Evolutionary conservation across 2,797 vertebrate genomes (phyloP), one percentile per base, ranked within the genome.

Genomic region (Euphonia xanthogaster): DNA sequence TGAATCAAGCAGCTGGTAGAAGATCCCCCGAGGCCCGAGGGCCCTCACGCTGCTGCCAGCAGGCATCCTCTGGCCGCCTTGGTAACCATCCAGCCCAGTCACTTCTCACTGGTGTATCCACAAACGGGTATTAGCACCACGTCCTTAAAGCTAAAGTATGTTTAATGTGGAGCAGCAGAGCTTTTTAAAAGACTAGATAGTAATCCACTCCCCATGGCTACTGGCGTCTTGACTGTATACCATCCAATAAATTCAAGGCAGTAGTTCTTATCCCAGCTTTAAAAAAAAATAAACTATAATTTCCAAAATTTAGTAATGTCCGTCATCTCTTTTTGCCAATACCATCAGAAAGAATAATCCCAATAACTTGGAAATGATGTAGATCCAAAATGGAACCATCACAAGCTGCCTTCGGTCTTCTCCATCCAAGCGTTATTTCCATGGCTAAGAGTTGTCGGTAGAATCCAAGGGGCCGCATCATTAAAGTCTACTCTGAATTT

Each of bases 31-130:
- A 85, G 60, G 94, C 86, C 88, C 35, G 79, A 96, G 83, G 75
- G 94, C 97, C 73, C 71, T 91, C 80, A 93, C 73, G 42, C 75
- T 96, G 96, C 88, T 96, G 95, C 95, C 95, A 97, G 94, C 60
- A 95, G 97, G 82, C 88, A 96, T 95, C 96, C 95, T 96, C 94
- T 93, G 90, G 95, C 96, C 96, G 61, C 87, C 91, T 97, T 97
- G 98, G 97, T 97, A 98, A 98, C 86, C 96, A 98, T 98, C 98
- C 98, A 98, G 94, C 97, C 94, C 93, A 97, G 96, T 96, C 97
- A 96, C 24, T 97, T 96, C 81, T 95, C 96, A 97, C 86, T 95
- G 97, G 97, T 68, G 97, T 98, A 98, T 98, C 98, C 98, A 98
- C 96, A 97, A 96, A 97, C 85, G 94, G 96, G 94, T n/a, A 63